phyloP scores from a whole-genome alignment of 2,113 vertebrate species.

The Nycticryphes semicollaris region DNA sequence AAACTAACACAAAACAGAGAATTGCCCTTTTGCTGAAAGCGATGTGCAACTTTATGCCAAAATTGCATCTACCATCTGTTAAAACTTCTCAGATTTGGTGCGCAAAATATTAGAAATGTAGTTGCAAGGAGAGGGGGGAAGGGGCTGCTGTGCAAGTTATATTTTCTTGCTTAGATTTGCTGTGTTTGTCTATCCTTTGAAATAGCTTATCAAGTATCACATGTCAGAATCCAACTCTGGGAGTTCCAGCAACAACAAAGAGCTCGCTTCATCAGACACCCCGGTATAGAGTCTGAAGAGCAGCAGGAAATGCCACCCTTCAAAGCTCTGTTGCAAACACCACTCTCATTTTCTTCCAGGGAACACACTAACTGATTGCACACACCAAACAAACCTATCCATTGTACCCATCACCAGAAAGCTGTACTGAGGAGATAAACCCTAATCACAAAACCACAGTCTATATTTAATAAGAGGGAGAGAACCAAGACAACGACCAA shows the following conservation, averaged over 20 bases:
- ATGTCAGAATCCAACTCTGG: not conserved
- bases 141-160: not conserved
- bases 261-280: slow-evolving; percentile 4
- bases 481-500: not conserved
- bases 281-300: not conserved
- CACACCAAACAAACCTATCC: slow-evolving; percentile 30
- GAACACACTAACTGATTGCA: slow-evolving; percentile 14
- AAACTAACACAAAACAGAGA: not conserved
- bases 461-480: not conserved
- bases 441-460: slow-evolving; percentile 34
- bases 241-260: slow-evolving; percentile 21
- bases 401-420: not conserved
- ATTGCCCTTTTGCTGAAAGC: not conserved
- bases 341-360: not conserved
- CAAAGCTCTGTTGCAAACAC: slow-evolving; percentile 26
- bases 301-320: slow-evolving; percentile 52
- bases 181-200: not conserved
- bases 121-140: not conserved
- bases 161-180: not conserved
- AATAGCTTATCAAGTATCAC: slow-evolving; percentile 2
- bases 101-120: not conserved
- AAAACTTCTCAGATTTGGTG: not conserved
- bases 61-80: not conserved
- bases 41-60: not conserved
- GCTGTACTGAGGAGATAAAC: slow-evolving; percentile 30